A percentile compares a stretch with the other conserved stretches of the same genome.
Conservation (phyloP, 1,140 invertebrate genomes). For the Berghia stephanieae region DNA sequence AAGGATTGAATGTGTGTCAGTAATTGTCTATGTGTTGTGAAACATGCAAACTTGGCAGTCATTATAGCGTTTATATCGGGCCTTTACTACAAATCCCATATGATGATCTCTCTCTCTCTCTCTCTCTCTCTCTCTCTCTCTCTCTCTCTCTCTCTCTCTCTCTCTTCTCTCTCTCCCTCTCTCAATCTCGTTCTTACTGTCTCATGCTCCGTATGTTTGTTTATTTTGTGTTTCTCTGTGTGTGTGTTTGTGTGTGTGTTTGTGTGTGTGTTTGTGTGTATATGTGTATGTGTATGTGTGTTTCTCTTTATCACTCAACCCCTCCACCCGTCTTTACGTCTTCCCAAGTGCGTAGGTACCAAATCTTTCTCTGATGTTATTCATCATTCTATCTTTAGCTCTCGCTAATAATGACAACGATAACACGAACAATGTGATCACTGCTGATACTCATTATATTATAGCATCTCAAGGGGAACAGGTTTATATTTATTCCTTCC, state of each 20-base stretch:
- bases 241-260: neutral
- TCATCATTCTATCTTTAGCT: no score
- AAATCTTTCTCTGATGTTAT: no score
- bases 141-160: constrained; percentile 6
- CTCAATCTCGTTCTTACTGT: neutral
- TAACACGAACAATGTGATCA: neutral
- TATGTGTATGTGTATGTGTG: neutral
- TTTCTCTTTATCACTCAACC: neutral
- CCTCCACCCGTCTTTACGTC: neutral
- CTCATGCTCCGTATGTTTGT: constrained; percentile 17
- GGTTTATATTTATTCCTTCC: no score
- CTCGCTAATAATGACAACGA: neutral
- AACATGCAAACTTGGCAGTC: no score
- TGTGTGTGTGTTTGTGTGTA: no score
- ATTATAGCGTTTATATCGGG: neutral
- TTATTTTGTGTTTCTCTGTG: neutral
- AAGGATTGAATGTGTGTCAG: neutral
- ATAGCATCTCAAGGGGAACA: neutral
- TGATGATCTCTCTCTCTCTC: neutral
- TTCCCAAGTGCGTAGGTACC: no score
- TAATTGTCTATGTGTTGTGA: neutral
- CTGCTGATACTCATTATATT: neutral
- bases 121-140: neutral
- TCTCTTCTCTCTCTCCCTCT: constrained; percentile 2
- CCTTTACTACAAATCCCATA: neutral